Evolutionary conservation across 2,797 vertebrate species (phyloP), one percentile per base, ranked within the genome.

Genomic region (Streptopelia turtur): DNA sequence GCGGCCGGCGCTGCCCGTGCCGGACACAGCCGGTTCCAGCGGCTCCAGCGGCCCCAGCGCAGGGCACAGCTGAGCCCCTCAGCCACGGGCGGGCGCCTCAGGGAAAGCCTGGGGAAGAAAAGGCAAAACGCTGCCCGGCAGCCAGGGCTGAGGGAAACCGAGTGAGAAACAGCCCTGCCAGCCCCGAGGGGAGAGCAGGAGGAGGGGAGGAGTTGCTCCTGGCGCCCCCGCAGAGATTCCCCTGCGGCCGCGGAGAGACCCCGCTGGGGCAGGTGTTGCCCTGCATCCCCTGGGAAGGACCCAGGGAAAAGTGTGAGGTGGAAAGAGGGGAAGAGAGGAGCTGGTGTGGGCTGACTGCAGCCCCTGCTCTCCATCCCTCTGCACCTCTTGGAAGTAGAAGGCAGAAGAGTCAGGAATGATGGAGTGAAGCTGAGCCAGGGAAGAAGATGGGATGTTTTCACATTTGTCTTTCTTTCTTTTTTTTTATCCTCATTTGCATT

Each of bases 291-390:
- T 43, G 41, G 41, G 41, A 43, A 43, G 41, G 41, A 6, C 41
- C 16, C 41, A 43, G 7, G 4, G 27, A 12, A 7, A 1, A 8
- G 25, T 0, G 2, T 28, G 24, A 25, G 41, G 27, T 27, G 24
- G 27, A 27, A 16, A 13, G 6, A 12, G 28, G 4, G 1, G 4
- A 16, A 13, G 23, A 21, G 30, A 16, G 35, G 23, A 23, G n/a
- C 4, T 30, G 20, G 41, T 17, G 7, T 17, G 41, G 16, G 41
- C 41, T 43, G 16, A 43, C 16, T 17, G 16, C 41, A 43, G 41
- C 16, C 16, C 41, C 41, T 17, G 16, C 18, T 43, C 41, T 16
- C 16, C 41, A 43, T 43, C 16, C 41, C 41, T 43, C 41, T 43
- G 41, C 41, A 43, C 41, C 41, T 43, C 41, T 18, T 43, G 41